These are phyloP conservation scores for Psettodes erumei DNA, from an alignment of 2,113 vertebrate species.

Conservation along the genomic window DNA sequence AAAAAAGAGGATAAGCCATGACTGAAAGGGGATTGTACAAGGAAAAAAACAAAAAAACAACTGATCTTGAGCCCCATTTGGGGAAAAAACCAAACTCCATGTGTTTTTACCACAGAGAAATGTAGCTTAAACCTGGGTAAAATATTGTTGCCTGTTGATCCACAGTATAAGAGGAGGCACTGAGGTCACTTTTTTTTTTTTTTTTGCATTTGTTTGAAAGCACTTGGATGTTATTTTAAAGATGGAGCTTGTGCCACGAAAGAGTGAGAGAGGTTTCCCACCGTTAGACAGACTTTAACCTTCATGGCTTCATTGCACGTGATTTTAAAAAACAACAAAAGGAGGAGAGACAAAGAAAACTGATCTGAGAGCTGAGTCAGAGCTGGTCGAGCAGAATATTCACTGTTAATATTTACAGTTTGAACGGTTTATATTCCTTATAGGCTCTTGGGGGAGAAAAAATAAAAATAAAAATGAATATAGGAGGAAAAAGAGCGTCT, in stretches of 20 bases:
- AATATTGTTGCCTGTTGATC: slow-evolving; percentile 46
- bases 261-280: slow-evolving; percentile 28
- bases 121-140: slow-evolving; percentile 41
- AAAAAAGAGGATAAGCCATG: slow-evolving; percentile 4
- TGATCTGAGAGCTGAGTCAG: slow-evolving; percentile 36
- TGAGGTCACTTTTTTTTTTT: slow-evolving; percentile 79
- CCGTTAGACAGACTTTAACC: slow-evolving; percentile 53
- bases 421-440: slow-evolving; percentile 40
- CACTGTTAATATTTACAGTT: slow-evolving; percentile 69
- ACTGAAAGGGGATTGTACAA: slow-evolving; percentile 38
- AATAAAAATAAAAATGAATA: no score
- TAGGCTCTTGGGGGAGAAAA: slow-evolving; percentile 27
- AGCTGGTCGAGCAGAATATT: slow-evolving; percentile 48
- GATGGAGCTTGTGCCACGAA: slow-evolving; percentile 51
- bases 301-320: slow-evolving; percentile 77
- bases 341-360: slow-evolving; percentile 27
- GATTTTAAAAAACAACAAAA: slow-evolving; percentile 26
- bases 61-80: slow-evolving; percentile 22
- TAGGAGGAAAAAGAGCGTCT: slow-evolving; percentile 56
- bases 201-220: slow-evolving; percentile 71
- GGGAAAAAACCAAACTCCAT: slow-evolving; percentile 34
- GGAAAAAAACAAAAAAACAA: slow-evolving; percentile 10
- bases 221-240: slow-evolving; percentile 41
- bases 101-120: slow-evolving; percentile 39
- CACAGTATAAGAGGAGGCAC: slow-evolving; percentile 85